phyloP scores from a whole-genome alignment of 2,888 invertebrate genomes.

The Amblyjoppa proteus region DNA sequence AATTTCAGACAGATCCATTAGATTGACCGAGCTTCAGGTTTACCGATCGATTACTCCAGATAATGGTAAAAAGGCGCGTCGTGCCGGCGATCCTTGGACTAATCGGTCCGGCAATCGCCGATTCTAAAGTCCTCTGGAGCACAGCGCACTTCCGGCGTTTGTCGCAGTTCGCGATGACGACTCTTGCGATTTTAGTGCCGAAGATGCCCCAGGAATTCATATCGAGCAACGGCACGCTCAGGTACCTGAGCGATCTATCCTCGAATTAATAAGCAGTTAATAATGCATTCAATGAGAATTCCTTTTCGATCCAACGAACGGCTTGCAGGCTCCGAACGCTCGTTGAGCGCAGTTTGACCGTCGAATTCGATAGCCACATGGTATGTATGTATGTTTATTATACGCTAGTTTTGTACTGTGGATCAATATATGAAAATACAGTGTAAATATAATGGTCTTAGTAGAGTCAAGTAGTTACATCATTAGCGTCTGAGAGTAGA shows the following conservation, averaged over 20 bases:
- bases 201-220: slow-evolving; percentile 78
- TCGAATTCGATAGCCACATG: slow-evolving; percentile 68
- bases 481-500: no score
- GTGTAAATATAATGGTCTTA: no score
- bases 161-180: slow-evolving; percentile 74
- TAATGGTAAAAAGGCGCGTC: slow-evolving; percentile 72
- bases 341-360: slow-evolving; percentile 72
- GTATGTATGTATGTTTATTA: no score
- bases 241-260: slow-evolving; percentile 71
- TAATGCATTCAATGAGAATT: neutral
- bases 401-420: no score
- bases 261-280: neutral
- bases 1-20: slow-evolving; percentile 24
- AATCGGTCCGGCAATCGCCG: slow-evolving; percentile 70
- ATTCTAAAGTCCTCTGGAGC: slow-evolving; percentile 69
- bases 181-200: slow-evolving; percentile 75
- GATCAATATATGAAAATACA: no score
- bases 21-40: neutral
- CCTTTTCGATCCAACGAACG: neutral
- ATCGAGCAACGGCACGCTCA: slow-evolving; percentile 73
- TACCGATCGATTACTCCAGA: slow-evolving; percentile 67
- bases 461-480: no score
- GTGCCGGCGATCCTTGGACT: slow-evolving; percentile 73
- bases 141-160: slow-evolving; percentile 76
- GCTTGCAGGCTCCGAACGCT: slow-evolving; percentile 75